phyloP scores from a whole-genome alignment of 2,888 invertebrate genomes.

The Hemithea aestivaria region DNA sequence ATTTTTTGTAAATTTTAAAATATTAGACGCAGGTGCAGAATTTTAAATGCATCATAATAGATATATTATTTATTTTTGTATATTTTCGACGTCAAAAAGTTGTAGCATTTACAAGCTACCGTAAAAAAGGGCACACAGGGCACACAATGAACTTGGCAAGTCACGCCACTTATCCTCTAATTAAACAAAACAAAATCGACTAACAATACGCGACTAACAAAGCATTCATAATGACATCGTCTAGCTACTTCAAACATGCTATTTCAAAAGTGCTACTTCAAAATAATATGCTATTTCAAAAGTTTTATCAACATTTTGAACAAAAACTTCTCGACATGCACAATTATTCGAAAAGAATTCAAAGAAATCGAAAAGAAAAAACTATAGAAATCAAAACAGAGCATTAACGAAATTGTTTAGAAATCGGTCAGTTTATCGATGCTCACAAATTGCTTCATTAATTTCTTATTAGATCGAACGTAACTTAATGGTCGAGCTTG shows the following conservation, averaged over 20 bases:
- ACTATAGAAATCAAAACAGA: conserved; percentile 34
- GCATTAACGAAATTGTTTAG: conserved; percentile 32
- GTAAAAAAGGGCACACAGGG: too few species aligned
- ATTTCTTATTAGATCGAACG: conserved; percentile 61
- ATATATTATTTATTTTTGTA: neutral
- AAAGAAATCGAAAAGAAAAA: conserved; percentile 38
- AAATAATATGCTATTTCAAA: too few species aligned
- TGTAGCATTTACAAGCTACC: conserved; percentile 1
- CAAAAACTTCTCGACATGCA: conserved; percentile 11
- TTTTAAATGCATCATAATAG: too few species aligned
- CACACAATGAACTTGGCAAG: conserved; percentile 19
- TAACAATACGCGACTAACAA: conserved; percentile 12
- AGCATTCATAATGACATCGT: conserved; percentile 11
- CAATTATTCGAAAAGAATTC: conserved; percentile 7
- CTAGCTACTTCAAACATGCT: conserved; percentile 27
- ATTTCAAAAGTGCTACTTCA: conserved; percentile 17
- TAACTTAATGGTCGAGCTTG: conserved; percentile 58
- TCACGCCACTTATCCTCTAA: conserved; percentile 33
- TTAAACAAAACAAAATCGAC: conserved; percentile 29
- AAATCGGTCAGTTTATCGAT: conserved; percentile 47
- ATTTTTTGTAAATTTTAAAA: too few species aligned
- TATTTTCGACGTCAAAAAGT: neutral
- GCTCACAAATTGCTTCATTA: conserved; percentile 59
- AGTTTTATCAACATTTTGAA: neutral
- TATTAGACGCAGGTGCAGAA: too few species aligned